These are phyloP conservation scores for Automeris io DNA, from an alignment of 2,888 invertebrate genomes.

Conservation along the genomic window DNA sequence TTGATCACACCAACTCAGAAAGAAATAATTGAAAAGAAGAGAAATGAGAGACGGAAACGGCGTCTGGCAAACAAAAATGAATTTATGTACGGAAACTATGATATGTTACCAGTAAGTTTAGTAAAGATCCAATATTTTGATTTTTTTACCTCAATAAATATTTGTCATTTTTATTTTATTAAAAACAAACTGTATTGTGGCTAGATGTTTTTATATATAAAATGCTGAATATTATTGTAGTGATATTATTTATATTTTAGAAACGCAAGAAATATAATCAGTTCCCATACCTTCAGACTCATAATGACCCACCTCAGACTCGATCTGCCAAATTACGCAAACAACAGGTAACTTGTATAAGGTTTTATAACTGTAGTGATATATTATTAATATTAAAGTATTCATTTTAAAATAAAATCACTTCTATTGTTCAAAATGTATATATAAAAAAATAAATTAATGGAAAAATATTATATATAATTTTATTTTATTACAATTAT, in stretches of 20 bases:
- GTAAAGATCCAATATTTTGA: no score
- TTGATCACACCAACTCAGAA: conserved; percentile 57
- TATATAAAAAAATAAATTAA: conserved; percentile 20
- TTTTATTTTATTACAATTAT: neutral
- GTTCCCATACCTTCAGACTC: conserved; percentile 63
- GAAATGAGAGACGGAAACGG: conserved; percentile 60
- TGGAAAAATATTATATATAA: neutral
- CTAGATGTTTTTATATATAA: no score
- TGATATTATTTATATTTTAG: conserved; percentile 37
- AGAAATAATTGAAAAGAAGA: conserved; percentile 54
- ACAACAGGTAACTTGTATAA: conserved; percentile 61
- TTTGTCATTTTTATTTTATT: neutral
- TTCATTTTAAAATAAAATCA: neutral
- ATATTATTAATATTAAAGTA: conserved; percentile 15
- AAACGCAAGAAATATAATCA: conserved; percentile 67
- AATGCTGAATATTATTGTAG: no score
- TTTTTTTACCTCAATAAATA: no score
- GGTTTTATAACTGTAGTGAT: no score
- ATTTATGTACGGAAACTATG: conserved; percentile 59
- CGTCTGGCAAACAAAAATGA: conserved; percentile 61
- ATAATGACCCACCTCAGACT: conserved; percentile 67
- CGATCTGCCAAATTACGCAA: conserved; percentile 78
- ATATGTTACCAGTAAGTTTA: conserved; percentile 56
- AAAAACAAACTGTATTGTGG: neutral
- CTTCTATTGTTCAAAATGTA: neutral